Conservation (phyloP, 2,888 invertebrate species). For the Oxycera nigricornis region DNA sequence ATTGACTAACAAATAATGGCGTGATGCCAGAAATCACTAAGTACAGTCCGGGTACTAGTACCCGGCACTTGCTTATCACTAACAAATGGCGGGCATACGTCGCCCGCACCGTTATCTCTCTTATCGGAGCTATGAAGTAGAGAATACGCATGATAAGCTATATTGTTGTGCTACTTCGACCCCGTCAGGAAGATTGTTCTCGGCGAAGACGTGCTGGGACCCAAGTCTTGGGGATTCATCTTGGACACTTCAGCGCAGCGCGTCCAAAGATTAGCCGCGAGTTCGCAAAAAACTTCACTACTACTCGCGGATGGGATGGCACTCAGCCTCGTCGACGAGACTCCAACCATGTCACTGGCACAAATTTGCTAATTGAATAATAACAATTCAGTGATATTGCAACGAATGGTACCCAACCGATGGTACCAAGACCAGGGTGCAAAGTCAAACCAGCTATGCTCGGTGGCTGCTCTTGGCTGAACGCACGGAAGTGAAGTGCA, state of each 20-base stretch:
- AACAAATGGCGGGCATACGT: neutral
- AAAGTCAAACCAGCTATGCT: too few species aligned
- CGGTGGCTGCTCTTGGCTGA: too few species aligned
- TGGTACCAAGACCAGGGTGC: too few species aligned
- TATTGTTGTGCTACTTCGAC: neutral
- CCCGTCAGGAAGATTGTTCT: neutral
- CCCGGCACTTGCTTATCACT: neutral
- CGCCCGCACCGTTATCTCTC: slow-evolving; percentile 10
- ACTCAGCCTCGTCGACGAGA: neutral
- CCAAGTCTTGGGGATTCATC: too few species aligned
- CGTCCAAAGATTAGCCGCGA: neutral
- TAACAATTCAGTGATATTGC: neutral
- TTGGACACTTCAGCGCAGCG: neutral
- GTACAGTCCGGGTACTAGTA: neutral
- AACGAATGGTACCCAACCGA: neutral
- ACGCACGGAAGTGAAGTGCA: too few species aligned
- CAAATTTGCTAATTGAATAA: slow-evolving; percentile 7
- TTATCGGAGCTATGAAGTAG: neutral
- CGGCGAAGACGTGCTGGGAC: neutral
- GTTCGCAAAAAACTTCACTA: neutral
- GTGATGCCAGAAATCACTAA: neutral
- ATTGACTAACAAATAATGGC: neutral
- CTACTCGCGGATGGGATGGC: neutral
- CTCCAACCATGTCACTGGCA: neutral
- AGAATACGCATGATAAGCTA: neutral